Evolutionary conservation across 2,113 vertebrate species (phyloP), one percentile per base, ranked within the genome.

Genomic region (Rostratula benghalensis): DNA sequence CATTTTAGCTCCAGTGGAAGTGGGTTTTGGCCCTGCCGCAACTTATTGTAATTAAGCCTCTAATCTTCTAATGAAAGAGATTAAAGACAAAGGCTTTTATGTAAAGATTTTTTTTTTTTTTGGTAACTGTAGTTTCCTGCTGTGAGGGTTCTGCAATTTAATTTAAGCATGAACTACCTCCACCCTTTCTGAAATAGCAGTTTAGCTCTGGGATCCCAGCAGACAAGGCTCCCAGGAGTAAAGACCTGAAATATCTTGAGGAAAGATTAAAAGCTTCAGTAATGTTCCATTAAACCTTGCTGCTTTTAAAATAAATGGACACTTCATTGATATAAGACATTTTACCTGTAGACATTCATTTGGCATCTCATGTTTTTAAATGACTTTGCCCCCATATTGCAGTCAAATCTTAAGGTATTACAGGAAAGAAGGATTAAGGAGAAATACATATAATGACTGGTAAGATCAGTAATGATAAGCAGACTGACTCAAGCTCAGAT

Each of bases 251-350:
- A 91, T 85, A 95, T 95, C 97, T 96, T 93, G 92, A 95, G 91
- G 92, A 96, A 95, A 97, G 94, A 98, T 98, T 97, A 97, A 98
- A 97, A 97, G 96, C 94, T 97, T 97, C 96, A 95, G 96, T 98
- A 97, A 97, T 97, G 96, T 98, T 96, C 94, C 95, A 97, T 98
- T 98, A 98, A 97, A 95, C 84, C 63, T 83, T 70, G 15, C 51
- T 93, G 93, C 91, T 97, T 97, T 97, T 95, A 97, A 96, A 95
- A 92, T 97, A 97, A 97, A 96, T 89, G 41, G 90, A 97, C 96
- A 60, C 67, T 97, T 97, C 96, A 95, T 95, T 91, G 82, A 90
- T 96, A 64, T 76, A 95, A 96, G 92, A 92, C n/a, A 57, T 94
- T 94, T 96, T 95, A 96, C 94, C 87, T 96, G 94, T 89, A 94